Evolutionary conservation across 2,113 vertebrate genomes (phyloP).

Genomic region (Eurypyga helias): DNA sequence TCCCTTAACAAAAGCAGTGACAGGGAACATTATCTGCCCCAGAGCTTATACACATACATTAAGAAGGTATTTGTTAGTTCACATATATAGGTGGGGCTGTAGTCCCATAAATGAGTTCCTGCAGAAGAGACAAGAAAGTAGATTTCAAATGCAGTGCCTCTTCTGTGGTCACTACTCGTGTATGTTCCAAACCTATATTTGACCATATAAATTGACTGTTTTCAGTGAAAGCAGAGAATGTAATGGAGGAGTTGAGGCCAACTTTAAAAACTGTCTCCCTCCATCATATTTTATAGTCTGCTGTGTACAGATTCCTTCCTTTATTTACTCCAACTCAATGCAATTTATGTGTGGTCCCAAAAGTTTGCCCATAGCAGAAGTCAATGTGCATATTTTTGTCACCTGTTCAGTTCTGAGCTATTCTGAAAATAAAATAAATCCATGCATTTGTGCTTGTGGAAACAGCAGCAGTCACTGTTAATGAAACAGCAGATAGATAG

Average conservation of each 20-base stretch:
- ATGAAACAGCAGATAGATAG: neutral
- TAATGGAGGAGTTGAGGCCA: neutral
- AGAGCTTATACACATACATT: neutral
- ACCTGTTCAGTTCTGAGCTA: neutral
- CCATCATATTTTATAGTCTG: neutral
- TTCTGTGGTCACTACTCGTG: neutral
- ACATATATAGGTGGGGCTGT: rapidly evolving
- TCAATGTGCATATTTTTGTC: neutral
- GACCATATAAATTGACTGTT: neutral
- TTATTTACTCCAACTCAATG: neutral
- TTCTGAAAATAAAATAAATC: neutral
- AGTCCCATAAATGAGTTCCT: neutral
- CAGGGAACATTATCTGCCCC: neutral
- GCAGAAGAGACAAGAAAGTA: neutral
- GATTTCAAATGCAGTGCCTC: neutral
- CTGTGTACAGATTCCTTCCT: neutral
- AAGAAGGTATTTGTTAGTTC: neutral
- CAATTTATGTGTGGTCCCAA: neutral
- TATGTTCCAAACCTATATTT: neutral
- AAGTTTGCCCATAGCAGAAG: neutral
- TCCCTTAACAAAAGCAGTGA: neutral
- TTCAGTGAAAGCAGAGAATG: neutral
- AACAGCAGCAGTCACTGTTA: neutral
- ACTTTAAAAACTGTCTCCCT: neutral
- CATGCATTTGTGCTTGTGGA: neutral